phyloP scores from a whole-genome alignment of 1,140 invertebrate genomes.

The Diorhabda carinulata region DNA sequence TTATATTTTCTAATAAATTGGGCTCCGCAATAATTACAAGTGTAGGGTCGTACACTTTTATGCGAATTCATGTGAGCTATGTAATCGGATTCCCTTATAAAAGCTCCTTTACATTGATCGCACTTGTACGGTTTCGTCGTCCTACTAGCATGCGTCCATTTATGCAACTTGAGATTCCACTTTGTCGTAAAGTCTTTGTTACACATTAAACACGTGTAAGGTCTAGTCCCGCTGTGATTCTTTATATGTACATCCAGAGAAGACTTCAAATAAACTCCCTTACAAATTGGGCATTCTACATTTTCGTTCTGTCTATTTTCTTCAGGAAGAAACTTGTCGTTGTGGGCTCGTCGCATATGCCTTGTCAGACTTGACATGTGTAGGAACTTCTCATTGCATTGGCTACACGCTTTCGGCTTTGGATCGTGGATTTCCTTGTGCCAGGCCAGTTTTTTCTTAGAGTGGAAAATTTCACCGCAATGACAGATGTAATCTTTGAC shows the following conservation, averaged over 20 bases:
- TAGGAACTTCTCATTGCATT: conserved; percentile 79
- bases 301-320: conserved; percentile 61
- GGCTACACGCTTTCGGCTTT: conserved; percentile 76
- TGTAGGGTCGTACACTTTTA: conserved; percentile 75
- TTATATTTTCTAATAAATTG: conserved; percentile 92
- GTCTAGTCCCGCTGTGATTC: conserved; percentile 69
- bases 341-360: conserved; percentile 77
- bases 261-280: conserved; percentile 70
- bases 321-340: conserved; percentile 67
- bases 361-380: conserved; percentile 76
- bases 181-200: conserved; percentile 82
- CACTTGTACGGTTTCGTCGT: conserved; percentile 83
- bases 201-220: conserved; percentile 76
- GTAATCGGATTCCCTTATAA: conserved; percentile 73
- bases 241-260: conserved; percentile 77
- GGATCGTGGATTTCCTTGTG: conserved; percentile 80
- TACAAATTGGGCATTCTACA: conserved; percentile 75
- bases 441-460: conserved; percentile 76
- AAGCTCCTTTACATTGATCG: conserved; percentile 75
- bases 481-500: conserved; percentile 75
- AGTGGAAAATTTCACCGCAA: conserved; percentile 77
- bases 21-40: conserved; percentile 89
- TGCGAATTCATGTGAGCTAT: conserved; percentile 81
- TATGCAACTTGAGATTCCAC: conserved; percentile 83
- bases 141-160: conserved; percentile 82